Evolutionary conservation across 2,888 invertebrate genomes (phyloP), one percentile per base, ranked within the genome.

Genomic region (Melinaea marsaeus): DNA sequence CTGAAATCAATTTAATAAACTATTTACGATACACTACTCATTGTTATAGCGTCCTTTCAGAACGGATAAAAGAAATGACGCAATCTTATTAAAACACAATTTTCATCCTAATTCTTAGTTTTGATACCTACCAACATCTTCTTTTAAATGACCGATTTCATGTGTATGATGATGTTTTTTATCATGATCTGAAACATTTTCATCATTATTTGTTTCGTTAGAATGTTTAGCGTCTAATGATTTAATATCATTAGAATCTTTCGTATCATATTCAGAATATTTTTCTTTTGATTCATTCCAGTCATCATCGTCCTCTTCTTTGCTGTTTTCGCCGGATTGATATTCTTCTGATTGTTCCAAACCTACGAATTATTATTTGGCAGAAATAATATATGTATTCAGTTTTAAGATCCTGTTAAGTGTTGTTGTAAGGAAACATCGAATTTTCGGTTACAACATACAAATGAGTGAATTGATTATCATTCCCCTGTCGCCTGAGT

Each of bases 361-460:
- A 51, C 51, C 51, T 51, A 51, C 51, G 51, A 32, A 51, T 51
- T 51, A 51, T 51, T 51, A 42, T 42, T 42, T 42, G 9, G 9
- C 3, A 42, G 42, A 42, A 9, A 42, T 6, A 42, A 42, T 9
- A 42, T 42, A 42, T 13, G 4, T 9, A 13, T 51, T 51, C 6
- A 48, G 13, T 48, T n/a, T 22, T 13, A 48, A 48, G n/a, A 48
- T n/a, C 13, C 13, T 13, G n/a, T 48, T 5, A 5, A 13, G 3
- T 48, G 13, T 47, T 9, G 4, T 48, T 13, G 22, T 48, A 6
- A 3, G 13, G n/a, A 13, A 6, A 48, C 6, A 48, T 48, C 6
- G n/a, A 48, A 37, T 37, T 37, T 37, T 37, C 37, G 4, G 7
- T 6, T 37, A 37, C 37, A 37, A 37, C 37, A 42, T 42, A 42